These are phyloP conservation scores for Scolopax bukidnonensis DNA, from an alignment of 2,797 vertebrate species.

Conservation along the genomic window DNA sequence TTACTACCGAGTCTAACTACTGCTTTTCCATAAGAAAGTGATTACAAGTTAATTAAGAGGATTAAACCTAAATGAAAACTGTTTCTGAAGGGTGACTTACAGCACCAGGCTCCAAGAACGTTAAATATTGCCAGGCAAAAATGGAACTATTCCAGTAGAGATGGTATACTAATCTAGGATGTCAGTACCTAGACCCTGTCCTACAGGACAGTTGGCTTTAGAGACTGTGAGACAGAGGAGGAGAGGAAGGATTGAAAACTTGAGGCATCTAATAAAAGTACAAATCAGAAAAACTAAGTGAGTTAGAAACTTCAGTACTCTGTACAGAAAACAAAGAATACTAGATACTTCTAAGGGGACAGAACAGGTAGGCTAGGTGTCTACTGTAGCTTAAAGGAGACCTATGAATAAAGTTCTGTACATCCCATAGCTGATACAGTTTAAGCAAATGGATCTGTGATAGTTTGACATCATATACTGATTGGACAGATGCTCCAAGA, in stretches of 20 bases:
- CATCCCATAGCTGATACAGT: not conserved
- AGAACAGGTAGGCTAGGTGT: not conserved
- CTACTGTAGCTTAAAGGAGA: not conserved
- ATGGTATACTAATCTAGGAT: not conserved
- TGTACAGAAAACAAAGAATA: not conserved
- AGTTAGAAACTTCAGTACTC: not conserved
- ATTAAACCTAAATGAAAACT: constrained; percentile 35
- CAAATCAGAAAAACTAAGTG: not conserved
- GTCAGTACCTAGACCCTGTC: not conserved
- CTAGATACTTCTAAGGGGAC: not conserved
- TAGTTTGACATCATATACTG: not conserved
- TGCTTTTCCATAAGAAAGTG: not conserved
- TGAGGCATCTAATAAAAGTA: not conserved
- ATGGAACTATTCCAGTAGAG: not conserved
- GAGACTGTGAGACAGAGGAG: not conserved
- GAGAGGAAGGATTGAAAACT: not conserved
- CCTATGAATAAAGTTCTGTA: not conserved
- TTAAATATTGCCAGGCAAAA: constrained; percentile 1
- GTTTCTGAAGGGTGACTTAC: constrained; percentile 27
- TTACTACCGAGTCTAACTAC: constrained; percentile 3
- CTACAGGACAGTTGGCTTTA: not conserved
- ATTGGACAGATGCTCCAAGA: not conserved
- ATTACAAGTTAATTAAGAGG: constrained; percentile 49
- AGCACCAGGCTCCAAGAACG: not conserved
- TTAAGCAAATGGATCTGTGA: not conserved